Evolutionary conservation across 2,888 invertebrate species (phyloP).

Genomic region (Cylindroiulus punctatus): DNA sequence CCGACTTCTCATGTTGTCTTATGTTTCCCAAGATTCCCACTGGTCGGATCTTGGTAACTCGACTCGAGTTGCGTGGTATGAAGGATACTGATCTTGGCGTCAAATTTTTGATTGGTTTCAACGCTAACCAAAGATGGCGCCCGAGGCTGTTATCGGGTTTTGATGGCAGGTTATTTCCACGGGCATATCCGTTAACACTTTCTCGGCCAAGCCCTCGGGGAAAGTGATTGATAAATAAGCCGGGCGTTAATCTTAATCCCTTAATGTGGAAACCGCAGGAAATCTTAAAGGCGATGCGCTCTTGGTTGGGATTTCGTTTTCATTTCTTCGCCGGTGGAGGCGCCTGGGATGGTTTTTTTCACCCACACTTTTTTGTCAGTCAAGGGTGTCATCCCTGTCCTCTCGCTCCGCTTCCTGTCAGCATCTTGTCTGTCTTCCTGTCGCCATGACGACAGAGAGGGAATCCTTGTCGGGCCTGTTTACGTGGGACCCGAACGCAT

Average conservation of each 20-base stretch:
- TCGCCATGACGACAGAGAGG: neutral
- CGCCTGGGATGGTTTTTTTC: neutral
- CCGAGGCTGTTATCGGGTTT: neutral
- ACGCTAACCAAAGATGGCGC: neutral
- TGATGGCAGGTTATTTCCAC: neutral
- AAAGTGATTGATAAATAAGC: conserved; percentile 32
- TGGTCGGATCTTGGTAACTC: no score
- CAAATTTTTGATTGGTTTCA: neutral
- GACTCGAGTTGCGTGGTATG: no score
- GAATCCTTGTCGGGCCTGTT: conserved; percentile 12
- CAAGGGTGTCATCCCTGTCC: conserved; percentile 23
- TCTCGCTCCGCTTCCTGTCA: neutral
- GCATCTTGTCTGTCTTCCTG: neutral
- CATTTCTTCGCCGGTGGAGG: neutral
- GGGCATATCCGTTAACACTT: conserved; percentile 32
- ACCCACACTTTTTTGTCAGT: neutral
- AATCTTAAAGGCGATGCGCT: conserved; percentile 3
- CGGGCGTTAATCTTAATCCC: conserved; percentile 17
- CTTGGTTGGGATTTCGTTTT: neutral
- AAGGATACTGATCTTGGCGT: no score
- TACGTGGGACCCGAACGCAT: neutral
- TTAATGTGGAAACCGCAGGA: conserved; percentile 27
- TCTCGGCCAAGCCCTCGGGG: conserved; percentile 14
- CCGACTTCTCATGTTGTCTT: no score
- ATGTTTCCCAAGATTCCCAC: no score